These are phyloP conservation scores for Apamea epomidion DNA, from an alignment of 2,888 invertebrate species.

Conservation along the genomic window DNA sequence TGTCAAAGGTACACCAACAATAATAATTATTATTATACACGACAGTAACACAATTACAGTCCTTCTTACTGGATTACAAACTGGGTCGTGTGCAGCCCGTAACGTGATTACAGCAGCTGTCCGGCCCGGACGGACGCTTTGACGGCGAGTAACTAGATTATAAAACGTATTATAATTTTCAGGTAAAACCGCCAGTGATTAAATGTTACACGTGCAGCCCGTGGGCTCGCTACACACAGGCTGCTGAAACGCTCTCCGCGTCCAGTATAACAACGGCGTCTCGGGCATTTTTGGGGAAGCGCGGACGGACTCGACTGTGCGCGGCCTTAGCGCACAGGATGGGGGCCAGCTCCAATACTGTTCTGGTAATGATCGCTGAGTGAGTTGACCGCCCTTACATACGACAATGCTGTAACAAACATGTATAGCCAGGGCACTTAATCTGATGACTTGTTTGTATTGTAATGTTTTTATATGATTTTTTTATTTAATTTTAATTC, in stretches of 20 bases:
- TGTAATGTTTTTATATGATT: neutral
- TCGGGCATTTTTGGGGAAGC: no score
- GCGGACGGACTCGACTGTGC: no score
- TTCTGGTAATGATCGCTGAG: neutral
- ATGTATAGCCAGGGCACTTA: neutral
- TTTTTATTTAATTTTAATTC: no score
- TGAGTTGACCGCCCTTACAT: neutral
- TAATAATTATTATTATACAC: conserved; percentile 11
- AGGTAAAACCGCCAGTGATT: conserved; percentile 7
- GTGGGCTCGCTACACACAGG: neutral
- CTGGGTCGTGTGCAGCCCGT: conserved; percentile 25
- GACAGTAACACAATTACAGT: conserved; percentile 18
- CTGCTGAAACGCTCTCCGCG: neutral
- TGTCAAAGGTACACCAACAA: neutral
- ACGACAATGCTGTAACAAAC: neutral
- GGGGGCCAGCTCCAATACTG: neutral
- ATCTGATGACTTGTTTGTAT: neutral
- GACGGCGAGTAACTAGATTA: conserved; percentile 42
- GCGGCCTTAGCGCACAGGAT: no score
- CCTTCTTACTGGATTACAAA: conserved; percentile 33
- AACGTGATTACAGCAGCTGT: conserved; percentile 48
- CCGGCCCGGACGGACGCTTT: conserved; percentile 45
- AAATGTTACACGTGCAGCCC: neutral
- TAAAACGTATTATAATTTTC: conserved; percentile 35
- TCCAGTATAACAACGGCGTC: neutral